Evolutionary conservation across 2,888 invertebrate species (phyloP).

Genomic region (Nezara viridula): DNA sequence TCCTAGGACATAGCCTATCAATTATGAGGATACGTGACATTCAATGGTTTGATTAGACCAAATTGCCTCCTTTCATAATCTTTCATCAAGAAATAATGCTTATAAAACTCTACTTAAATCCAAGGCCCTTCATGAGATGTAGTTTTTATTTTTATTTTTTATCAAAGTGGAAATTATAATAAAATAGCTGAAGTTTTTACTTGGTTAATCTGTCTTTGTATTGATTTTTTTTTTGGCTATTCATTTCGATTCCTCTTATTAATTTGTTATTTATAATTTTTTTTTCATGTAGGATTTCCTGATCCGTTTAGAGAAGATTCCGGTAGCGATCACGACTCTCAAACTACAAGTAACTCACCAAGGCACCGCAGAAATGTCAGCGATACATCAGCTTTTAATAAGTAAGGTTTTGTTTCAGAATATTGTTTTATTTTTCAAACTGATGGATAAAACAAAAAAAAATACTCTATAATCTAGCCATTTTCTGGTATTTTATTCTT

Average conservation of each 20-base stretch:
- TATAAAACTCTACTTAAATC: too few species aligned
- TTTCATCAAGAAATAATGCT: too few species aligned
- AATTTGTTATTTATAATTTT: background rate
- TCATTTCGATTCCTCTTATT: background rate
- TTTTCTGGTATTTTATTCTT: background rate
- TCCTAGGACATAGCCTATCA: too few species aligned
- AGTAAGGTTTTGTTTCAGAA: slow-evolving; percentile 71
- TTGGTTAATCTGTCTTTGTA: too few species aligned
- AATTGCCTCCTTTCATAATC: too few species aligned
- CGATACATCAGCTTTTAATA: slow-evolving; percentile 86
- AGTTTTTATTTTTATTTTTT: too few species aligned
- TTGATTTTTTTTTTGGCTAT: too few species aligned
- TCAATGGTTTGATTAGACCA: too few species aligned
- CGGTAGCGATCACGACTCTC: slow-evolving; percentile 67
- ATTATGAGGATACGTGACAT: too few species aligned
- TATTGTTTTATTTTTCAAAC: background rate
- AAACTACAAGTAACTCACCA: slow-evolving; percentile 68
- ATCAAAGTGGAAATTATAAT: too few species aligned
- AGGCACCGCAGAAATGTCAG: slow-evolving; percentile 85
- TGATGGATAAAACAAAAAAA: background rate
- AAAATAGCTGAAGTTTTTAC: too few species aligned
- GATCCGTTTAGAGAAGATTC: slow-evolving; percentile 78
- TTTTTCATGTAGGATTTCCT: slow-evolving; percentile 72
- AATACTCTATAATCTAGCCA: background rate
- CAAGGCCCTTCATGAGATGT: too few species aligned